Evolutionary conservation across 2,888 invertebrate genomes (phyloP), one percentile per base, ranked within the genome.

Genomic region (Lithophane socia): DNA sequence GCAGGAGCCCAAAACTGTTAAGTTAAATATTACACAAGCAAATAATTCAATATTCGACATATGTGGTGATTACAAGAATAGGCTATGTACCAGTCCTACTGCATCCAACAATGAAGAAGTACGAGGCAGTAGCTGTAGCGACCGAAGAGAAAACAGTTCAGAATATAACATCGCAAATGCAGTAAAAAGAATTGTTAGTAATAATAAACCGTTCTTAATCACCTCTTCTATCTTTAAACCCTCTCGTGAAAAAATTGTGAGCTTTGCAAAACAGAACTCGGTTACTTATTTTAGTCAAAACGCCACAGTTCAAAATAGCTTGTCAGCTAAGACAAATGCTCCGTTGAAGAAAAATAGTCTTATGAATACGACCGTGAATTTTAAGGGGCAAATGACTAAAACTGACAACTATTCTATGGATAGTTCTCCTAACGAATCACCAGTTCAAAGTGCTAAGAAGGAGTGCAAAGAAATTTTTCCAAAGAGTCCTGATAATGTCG

Each of bases 41-140:
- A 78, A 61, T 73, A 83, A 77, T 65, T 65, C 68, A 37, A 52
- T 81, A 56, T 83, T 76, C 63, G 85, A 87, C 60, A 71, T 87
- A 63, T 79, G 84, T 64, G 88, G 83, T 24, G 89, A 89, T 84
- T 82, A 72, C 67, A 86, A 85, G 75, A 75, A 70, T n/a, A 72
- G 18, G 12, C 37, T 63, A 12, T 49, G 52, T n/a, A 29, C 4
- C 47, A 47, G 58, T 24, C 69, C 70, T 49, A 44, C 42, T 63
- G 68, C 67, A 18, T 58, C 47, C 37, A 78, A 49, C 37, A 85
- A 73, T 44, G 61, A 76, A 67, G 77, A 79, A 79, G 29, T 68
- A n/a, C 54, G 18, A 42, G 13, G 49, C 65, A 63, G n/a, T 44
- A 65, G 52, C 37, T 54, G 58, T 29, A 56, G 42, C 63, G 71